These are phyloP conservation scores for Stenotaenia linearis DNA, from an alignment of 2,888 invertebrate species.

Conservation along the genomic window DNA sequence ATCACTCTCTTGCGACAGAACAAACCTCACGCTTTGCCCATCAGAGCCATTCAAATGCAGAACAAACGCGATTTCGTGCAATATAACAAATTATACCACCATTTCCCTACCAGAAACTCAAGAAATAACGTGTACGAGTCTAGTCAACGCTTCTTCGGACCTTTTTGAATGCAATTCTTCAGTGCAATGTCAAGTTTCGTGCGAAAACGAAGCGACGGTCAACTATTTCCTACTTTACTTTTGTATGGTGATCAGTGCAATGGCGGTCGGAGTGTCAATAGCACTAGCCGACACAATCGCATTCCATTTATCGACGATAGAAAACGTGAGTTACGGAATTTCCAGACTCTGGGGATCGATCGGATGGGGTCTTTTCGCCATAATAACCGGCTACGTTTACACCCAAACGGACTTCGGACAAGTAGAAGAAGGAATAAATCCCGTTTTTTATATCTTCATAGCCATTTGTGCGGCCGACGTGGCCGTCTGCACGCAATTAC, in stretches of 20 bases:
- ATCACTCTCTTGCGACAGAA: background rate
- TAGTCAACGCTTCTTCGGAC: background rate
- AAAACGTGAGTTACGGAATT: conserved; percentile 68
- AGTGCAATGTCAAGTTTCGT: background rate
- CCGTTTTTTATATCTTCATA: conserved; percentile 72
- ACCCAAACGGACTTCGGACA: conserved; percentile 64
- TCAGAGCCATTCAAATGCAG: background rate
- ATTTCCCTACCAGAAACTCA: background rate
- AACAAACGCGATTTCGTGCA: background rate
- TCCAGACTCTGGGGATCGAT: conserved; percentile 84
- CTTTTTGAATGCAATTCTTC: background rate
- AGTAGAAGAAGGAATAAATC: conserved; percentile 64
- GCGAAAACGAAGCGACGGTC: background rate
- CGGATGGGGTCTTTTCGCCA: conserved; percentile 74
- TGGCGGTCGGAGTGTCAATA: conserved; percentile 77
- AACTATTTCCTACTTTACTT: conserved; percentile 61
- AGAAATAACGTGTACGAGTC: background rate
- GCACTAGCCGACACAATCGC: conserved; percentile 85
- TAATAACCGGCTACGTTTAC: conserved; percentile 69
- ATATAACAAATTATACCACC: background rate
- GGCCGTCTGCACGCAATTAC: conserved; percentile 47
- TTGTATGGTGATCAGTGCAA: conserved; percentile 71
- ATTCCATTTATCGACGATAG: conserved; percentile 74
- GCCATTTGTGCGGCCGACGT: conserved; percentile 49
- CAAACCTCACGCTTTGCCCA: background rate